Conservation (phyloP, 2,797 vertebrate species). For the Oophaga sylvatica region DNA sequence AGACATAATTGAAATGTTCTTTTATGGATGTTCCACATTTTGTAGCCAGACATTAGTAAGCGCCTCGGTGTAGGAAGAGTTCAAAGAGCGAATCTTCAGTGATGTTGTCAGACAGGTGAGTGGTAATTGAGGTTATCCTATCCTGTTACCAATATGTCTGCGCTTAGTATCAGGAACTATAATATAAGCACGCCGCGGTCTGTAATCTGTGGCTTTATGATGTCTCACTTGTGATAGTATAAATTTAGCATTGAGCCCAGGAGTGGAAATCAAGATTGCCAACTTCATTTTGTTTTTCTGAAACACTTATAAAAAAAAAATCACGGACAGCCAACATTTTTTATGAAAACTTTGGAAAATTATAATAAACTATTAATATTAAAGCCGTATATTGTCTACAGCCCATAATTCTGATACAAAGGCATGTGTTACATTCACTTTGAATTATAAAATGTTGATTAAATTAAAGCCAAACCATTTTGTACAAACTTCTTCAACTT, state of each 20-base stretch:
- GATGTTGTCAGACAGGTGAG: conserved; percentile 48
- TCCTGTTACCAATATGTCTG: conserved; percentile 25
- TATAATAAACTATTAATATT: no score
- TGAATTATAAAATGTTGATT: no score
- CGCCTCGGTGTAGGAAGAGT: conserved; percentile 7
- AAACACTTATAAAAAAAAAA: no score
- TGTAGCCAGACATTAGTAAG: conserved; percentile 38
- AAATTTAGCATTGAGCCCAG: not conserved
- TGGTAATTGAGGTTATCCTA: conserved; percentile 34
- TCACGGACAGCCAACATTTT: no score
- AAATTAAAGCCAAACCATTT: no score
- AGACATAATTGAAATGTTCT: not conserved
- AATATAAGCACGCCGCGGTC: not conserved
- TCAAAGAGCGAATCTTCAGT: conserved; percentile 38
- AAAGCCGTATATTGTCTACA: no score
- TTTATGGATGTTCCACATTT: conserved; percentile 7
- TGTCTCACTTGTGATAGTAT: not conserved
- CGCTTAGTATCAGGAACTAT: conserved; percentile 38
- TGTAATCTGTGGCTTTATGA: conserved; percentile 28
- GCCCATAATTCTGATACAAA: no score
- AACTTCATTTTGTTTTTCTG: no score
- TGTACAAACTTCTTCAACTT: no score
- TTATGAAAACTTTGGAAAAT: no score
- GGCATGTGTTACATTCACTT: no score
- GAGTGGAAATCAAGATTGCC: not conserved